Base-by-base conservation (phyloP, 2,113 vertebrate species). In the Paraplagusia blochii region DNA sequence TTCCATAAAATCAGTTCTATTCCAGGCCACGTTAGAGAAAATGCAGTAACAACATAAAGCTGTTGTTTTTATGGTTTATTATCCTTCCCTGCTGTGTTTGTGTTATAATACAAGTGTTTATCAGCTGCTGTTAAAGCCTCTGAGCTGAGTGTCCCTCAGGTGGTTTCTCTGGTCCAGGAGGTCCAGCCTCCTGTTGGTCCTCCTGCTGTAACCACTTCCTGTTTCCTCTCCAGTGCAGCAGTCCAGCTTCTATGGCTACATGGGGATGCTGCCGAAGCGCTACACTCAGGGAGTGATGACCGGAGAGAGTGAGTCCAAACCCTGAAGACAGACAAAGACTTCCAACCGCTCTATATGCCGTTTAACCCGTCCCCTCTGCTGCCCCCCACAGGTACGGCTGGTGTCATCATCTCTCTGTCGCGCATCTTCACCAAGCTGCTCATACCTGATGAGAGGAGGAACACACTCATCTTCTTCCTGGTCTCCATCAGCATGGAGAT, bases 171-270 rank as follows among this genome's bases (percentile, higher is more conserved):
- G 15, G 34, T 56, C 38, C 55, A 57, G 47, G 18, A 66, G 56
- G 46, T 44, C 1, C 13, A 44, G 35, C 9, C 15, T 65, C 48
- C 8, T 51, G 60, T 35, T 62, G 44, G 51, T 57, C 18, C 45
- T 40, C 14, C 14, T 44, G 50, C 51, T 66, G 50, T 66, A 49
- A 63, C 42, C 46, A 12, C 67, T 50, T 57, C 43, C 53, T 17
- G 45, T 19, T 75, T 63, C 59, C 50, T 80, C 85, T 66, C 49
- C 93, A 99, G 97, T 99, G 90, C 97, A 99, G 92, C 97, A 99
- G 93, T 98, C 97, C 77, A 99, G 97, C 90, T 99, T 98, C 93
- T 99, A 99, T 13, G 97, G 97, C 74, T 99, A 98, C 92, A 96
- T 96, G 59, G 96, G 97, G 80, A 95, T 99, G 95, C 90, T 99